Conservation (phyloP, 37 sponge, comb jelly and placozoan species). For the Amphimedon queenslandica region DNA sequence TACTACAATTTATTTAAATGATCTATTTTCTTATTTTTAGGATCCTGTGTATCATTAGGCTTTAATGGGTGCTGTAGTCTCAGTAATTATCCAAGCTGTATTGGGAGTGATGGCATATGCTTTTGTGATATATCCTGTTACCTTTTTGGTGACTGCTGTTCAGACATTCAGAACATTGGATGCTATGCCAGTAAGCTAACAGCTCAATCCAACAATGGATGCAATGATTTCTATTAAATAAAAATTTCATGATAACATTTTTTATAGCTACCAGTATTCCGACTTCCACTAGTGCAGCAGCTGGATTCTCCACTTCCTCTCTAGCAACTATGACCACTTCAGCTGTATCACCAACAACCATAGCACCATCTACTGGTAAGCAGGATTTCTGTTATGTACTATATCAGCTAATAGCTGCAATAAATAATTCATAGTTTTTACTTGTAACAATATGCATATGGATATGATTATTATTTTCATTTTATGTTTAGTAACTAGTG, state of each 20-base stretch:
- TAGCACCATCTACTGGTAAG: no score
- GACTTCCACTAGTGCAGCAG: not conserved
- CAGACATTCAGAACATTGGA: conserved; percentile 23
- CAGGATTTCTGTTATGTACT: no score
- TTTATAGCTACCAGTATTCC: no score
- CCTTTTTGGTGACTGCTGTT: conserved; percentile 35
- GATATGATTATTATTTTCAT: no score
- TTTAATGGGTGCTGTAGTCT: conserved; percentile 2
- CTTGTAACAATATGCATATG: no score
- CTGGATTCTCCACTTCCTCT: conserved; percentile 2
- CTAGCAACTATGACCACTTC: not conserved
- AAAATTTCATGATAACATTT: no score
- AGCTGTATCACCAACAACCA: not conserved
- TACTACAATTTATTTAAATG: not conserved
- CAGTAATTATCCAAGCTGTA: not conserved
- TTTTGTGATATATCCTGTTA: conserved; percentile 38
- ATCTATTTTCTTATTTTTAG: not conserved
- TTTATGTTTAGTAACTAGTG: no score
- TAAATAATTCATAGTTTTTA: no score
- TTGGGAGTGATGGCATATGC: conserved; percentile 13
- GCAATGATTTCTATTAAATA: not conserved
- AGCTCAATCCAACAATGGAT: not conserved
- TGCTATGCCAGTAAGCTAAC: not conserved
- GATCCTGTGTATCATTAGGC: not conserved
- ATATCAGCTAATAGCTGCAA: no score